Evolutionary conservation across 2,888 invertebrate genomes (phyloP), one percentile per base, ranked within the genome.

Genomic region (Hesperia comma): DNA sequence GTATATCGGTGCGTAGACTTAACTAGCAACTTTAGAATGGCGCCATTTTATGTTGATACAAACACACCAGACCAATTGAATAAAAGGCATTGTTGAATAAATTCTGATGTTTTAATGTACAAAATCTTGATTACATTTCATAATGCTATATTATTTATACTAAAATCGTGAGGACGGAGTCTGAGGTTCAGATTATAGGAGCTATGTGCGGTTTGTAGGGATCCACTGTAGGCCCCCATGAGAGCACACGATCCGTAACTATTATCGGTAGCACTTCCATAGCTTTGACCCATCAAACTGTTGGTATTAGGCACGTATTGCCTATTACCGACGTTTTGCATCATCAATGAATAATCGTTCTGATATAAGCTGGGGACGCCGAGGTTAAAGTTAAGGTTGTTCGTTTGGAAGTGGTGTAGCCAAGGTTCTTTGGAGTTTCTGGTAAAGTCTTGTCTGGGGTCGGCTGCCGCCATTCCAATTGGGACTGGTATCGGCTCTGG

Each of bases 151-250:
- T 93, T 92, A 71, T 93, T 92, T 73, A 93, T 83, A 68, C 87
- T 89, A 72, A 93, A 94, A 82, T 95, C 95, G 71, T 94, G 94
- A 0, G 94, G 94, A 77, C 95, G 88, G 69, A 94, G 85, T 74
- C 95, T 85, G 69, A 95, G 86, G 76, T 94, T 93, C 41, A 93
- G 76, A 74, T 93, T 93, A 63, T 93, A 93, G 0, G 92, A 86
- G 69, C 85, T 82, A 49, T 89, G 90, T 1, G 90, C 86, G 0
- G 92, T 78, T 62, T 87, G 91, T 17, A 90, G 71, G 0, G 90
- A 77, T 5, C 86, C 84, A 54, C 84, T 80, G 69, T 93, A 93
- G 0, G 91, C 85, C 40, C 92, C 86, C 56, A 93, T 87, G 15
- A 93, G 76, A 0, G 87, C 84, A 72, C 93, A 93, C 0, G 93